A percentile compares a stretch with the other conserved stretches of the same genome.
phyloP scores from a whole-genome alignment of 2,113 vertebrate genomes.

The Rhinichthys klamathensis region DNA sequence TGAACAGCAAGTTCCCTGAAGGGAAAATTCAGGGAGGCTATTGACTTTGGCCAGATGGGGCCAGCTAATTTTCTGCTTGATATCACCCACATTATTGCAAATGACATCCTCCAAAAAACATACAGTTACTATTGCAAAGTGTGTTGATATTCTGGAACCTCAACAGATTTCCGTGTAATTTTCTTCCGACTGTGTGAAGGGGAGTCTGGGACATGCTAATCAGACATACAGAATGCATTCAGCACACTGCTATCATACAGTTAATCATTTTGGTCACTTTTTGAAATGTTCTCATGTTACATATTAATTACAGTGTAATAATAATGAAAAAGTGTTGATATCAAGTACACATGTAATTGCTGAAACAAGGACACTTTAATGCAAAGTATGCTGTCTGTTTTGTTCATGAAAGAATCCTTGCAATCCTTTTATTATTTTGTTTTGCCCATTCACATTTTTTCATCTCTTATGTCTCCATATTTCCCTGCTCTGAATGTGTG shows the following conservation, averaged over 20 bases:
- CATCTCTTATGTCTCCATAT: background rate
- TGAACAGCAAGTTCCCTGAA: background rate
- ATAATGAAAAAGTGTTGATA: background rate
- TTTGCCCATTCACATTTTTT: background rate
- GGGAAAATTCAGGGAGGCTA: conserved; percentile 7
- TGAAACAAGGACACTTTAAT: background rate
- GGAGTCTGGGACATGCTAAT: background rate
- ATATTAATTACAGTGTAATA: background rate
- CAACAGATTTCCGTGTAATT: background rate
- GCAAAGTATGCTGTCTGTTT: too few species aligned
- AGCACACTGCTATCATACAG: background rate
- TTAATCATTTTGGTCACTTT: background rate
- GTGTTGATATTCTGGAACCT: conserved; percentile 1
- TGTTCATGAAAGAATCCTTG: background rate
- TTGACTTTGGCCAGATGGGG: conserved; percentile 32
- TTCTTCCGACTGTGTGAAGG: background rate
- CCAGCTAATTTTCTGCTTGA: conserved; percentile 54
- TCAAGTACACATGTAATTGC: background rate
- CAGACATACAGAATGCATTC: background rate
- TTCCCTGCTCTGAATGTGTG: conserved; percentile 14
- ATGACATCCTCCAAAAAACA: conserved; percentile 39
- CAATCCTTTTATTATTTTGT: conserved; percentile 1
- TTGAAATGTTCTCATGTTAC: background rate
- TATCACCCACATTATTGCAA: conserved; percentile 42
- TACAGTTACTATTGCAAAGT: conserved; percentile 20